Percentiles rank a stretch among this genome's conserved stretches.
These are phyloP conservation scores for Globia sparganii DNA, from an alignment of 2,888 invertebrate genomes.

Conservation along the genomic window DNA sequence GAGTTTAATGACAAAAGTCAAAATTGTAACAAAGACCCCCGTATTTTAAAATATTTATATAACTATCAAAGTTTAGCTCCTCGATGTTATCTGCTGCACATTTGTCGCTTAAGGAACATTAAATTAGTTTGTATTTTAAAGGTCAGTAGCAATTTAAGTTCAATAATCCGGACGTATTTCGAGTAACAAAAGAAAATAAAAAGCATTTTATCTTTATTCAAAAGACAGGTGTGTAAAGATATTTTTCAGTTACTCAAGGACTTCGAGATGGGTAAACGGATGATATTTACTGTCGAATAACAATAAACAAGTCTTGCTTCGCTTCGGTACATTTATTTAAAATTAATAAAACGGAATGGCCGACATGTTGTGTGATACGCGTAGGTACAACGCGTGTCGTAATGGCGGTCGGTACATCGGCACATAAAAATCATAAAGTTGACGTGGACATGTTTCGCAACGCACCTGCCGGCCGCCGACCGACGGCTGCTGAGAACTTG, in stretches of 20 bases:
- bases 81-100: conserved; percentile 9
- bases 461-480: conserved; percentile 76
- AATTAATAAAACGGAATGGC: conserved; percentile 72
- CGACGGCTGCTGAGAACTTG: conserved; percentile 61
- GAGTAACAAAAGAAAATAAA: conserved; percentile 63
- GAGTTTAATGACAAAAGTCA: conserved; percentile 31
- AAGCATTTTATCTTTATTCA: conserved; percentile 62
- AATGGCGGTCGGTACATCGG: conserved; percentile 81
- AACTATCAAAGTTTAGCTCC: background rate
- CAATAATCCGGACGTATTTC: conserved; percentile 60
- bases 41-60: background rate
- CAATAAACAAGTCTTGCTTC: conserved; percentile 62
- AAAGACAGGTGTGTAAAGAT: conserved; percentile 69
- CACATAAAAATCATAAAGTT: conserved; percentile 83
- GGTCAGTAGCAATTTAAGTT: conserved; percentile 62
- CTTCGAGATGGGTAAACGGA: conserved; percentile 66
- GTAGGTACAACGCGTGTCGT: conserved; percentile 77
- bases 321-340: conserved; percentile 64
- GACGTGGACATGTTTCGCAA: conserved; percentile 81
- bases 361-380: conserved; percentile 78
- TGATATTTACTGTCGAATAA: conserved; percentile 66
- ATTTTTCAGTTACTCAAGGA: conserved; percentile 65
- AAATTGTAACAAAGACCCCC: conserved; percentile 3
- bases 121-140: conserved; percentile 54
- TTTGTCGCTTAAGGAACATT: conserved; percentile 17